These are phyloP conservation scores for Campylomormyrus tamandua DNA, from an alignment of 2,113 vertebrate species.

Conservation along the genomic window DNA sequence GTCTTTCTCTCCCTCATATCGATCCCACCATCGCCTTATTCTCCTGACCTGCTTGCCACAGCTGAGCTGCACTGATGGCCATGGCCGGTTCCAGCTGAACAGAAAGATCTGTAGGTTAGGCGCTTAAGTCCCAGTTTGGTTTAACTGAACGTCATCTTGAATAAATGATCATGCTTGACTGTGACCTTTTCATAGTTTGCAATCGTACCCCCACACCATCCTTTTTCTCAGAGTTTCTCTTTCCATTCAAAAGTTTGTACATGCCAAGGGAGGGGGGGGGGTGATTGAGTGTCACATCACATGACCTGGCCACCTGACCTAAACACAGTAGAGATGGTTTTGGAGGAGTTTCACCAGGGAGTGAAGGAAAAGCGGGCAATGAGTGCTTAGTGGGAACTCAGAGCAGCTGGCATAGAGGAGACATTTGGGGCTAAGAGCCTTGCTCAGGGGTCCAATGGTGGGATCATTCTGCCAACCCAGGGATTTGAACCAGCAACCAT, in stretches of 20 bases:
- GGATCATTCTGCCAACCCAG: neutral
- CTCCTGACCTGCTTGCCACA: too few species aligned
- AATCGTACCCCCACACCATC: neutral
- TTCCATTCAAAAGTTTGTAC: neutral
- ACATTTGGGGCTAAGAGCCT: neutral
- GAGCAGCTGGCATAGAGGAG: neutral
- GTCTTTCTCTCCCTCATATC: neutral
- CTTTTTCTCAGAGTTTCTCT: neutral
- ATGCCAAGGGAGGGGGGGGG: neutral
- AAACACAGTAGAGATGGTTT: neutral
- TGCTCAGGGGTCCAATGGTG: neutral
- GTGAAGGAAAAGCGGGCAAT: neutral
- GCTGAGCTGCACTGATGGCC: neutral
- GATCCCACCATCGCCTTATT: too few species aligned
- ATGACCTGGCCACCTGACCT: neutral
- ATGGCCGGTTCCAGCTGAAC: neutral
- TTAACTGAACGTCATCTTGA: neutral
- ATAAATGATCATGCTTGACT: neutral
- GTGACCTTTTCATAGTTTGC: neutral
- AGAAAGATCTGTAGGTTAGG: neutral
- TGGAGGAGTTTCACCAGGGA: neutral
- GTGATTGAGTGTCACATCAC: neutral
- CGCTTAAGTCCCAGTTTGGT: neutral
- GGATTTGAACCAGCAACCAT: neutral
- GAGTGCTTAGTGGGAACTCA: neutral